These are phyloP conservation scores for Garra rufa DNA, from an alignment of 2,113 vertebrate genomes.

Conservation along the genomic window DNA sequence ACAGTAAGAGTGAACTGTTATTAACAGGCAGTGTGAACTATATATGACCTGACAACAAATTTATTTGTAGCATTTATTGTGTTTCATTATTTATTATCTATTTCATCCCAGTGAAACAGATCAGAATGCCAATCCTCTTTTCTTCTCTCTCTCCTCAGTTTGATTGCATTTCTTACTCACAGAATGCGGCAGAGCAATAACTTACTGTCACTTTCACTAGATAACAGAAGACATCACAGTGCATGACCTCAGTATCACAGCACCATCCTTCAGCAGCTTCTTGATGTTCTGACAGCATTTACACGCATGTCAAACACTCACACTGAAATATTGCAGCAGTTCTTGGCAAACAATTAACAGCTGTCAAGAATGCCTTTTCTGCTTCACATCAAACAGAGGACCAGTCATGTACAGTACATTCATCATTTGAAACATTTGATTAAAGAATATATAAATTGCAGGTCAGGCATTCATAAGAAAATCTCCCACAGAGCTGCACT, in stretches of 20 bases:
- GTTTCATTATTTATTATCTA: slow-evolving; percentile 4
- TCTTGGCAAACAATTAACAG: not conserved
- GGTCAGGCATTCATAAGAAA: not conserved
- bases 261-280: slow-evolving; percentile 2
- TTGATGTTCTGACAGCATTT: slow-evolving; percentile 9
- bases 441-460: not conserved
- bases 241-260: not conserved
- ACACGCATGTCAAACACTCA: not conserved
- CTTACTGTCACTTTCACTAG: slow-evolving; percentile 12
- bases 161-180: not conserved
- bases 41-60: slow-evolving; percentile 20
- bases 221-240: not conserved
- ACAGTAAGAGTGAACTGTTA: not conserved
- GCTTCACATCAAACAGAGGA: not conserved
- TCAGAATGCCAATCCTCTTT: not conserved
- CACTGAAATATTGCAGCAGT: not conserved
- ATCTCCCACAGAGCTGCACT: not conserved
- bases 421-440: not conserved
- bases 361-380: not conserved
- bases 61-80: slow-evolving; percentile 12
- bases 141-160: not conserved
- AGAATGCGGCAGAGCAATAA: not conserved
- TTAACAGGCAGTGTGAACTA: not conserved
- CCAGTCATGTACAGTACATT: not conserved
- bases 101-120: not conserved